Conservation (phyloP, 2,797 vertebrate species). For the Gambusia yucatana region DNA sequence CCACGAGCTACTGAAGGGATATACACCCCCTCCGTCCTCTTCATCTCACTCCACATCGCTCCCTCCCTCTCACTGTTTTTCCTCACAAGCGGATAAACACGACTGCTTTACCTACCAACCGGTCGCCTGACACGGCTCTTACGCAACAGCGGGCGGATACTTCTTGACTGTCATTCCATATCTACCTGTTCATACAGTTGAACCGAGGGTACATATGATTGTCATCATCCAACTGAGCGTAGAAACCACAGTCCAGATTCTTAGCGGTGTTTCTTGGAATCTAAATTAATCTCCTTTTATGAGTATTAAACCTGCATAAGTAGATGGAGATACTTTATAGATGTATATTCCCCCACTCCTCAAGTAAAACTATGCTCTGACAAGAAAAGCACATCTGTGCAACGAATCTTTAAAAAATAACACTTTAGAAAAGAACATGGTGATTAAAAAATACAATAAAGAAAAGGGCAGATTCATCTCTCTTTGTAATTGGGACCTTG, state of each 20-base stretch:
- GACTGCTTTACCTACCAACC: conserved; percentile 39
- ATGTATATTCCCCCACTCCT: background rate
- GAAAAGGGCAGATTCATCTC: background rate
- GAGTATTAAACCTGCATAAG: background rate
- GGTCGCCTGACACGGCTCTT: conserved; percentile 50
- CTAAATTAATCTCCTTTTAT: background rate
- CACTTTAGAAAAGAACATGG: background rate
- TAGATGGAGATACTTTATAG: background rate
- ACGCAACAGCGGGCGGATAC: conserved; percentile 51
- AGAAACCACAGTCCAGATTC: conserved; percentile 15
- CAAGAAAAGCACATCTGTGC: background rate
- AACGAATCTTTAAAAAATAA: background rate
- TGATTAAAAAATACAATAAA: background rate
- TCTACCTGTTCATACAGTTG: background rate
- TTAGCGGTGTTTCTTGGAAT: background rate
- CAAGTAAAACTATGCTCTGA: background rate
- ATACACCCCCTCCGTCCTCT: conserved; percentile 67
- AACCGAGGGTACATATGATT: background rate
- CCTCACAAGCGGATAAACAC: conserved; percentile 61
- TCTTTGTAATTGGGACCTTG: background rate
- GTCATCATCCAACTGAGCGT: background rate
- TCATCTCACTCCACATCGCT: conserved; percentile 56
- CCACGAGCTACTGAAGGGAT: conserved; percentile 50
- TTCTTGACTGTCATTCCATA: conserved; percentile 1
- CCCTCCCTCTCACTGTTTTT: conserved; percentile 49